Evolutionary conservation across 2,888 invertebrate species (phyloP).

Genomic region (Drosophila monieri): DNA sequence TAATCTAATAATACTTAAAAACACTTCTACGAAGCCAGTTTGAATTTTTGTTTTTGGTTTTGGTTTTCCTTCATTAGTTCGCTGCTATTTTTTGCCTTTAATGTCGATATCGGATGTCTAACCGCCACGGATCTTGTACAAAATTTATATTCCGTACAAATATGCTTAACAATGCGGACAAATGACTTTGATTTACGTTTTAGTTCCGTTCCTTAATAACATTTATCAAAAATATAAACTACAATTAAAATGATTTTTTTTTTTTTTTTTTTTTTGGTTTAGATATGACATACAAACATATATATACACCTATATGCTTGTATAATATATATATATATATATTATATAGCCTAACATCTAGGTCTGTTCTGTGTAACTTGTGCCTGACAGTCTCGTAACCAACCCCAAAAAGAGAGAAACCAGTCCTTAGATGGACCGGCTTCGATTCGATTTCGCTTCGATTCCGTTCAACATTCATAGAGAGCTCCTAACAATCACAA

Average conservation of each 20-base stretch:
- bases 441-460: conserved; percentile 49
- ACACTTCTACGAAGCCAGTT: conserved; percentile 79
- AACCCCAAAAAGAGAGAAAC: conserved; percentile 41
- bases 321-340: conserved; percentile 21
- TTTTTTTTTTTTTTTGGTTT: neutral
- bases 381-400: conserved; percentile 52
- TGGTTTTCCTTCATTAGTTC: conserved; percentile 49
- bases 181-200: conserved; percentile 43
- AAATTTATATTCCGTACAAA: conserved; percentile 70
- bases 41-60: conserved; percentile 61
- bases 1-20: conserved; percentile 79
- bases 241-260: conserved; percentile 71
- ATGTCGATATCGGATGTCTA: conserved; percentile 21
- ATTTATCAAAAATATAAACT: conserved; percentile 83
- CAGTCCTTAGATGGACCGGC: conserved; percentile 31
- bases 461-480: conserved; percentile 69
- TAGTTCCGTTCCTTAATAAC: conserved; percentile 72
- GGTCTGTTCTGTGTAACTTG: conserved; percentile 45
- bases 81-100: conserved; percentile 41
- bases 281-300: conserved; percentile 43
- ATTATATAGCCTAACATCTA: conserved; percentile 37
- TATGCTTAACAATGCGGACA: conserved; percentile 67
- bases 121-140: conserved; percentile 46
- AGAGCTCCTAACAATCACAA: conserved; percentile 69
- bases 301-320: conserved; percentile 20